phyloP scores from a whole-genome alignment of 2,888 invertebrate genomes.

The Rhodophaea formosa region DNA sequence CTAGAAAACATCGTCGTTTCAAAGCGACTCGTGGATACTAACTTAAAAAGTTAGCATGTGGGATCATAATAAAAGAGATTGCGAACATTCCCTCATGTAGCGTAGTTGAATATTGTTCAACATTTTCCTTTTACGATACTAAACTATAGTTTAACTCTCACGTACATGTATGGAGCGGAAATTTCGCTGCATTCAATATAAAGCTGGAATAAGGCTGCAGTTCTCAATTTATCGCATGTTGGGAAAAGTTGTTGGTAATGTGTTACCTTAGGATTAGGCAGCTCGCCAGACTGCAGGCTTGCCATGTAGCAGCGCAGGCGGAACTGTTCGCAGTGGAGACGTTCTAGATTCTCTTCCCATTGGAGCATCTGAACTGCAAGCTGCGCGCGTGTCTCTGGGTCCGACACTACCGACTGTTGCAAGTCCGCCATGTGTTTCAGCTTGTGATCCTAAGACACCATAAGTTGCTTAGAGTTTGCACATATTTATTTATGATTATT shows the following conservation, averaged over 20 bases:
- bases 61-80: slow-evolving; percentile 9
- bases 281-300: slow-evolving; percentile 95
- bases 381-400: slow-evolving; percentile 94
- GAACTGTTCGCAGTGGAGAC: slow-evolving; percentile 98
- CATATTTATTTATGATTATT: too few relatives aligned
- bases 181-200: slow-evolving; percentile 12
- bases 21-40: slow-evolving; percentile 1
- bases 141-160: slow-evolving; percentile 9
- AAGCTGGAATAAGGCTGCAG: neutral
- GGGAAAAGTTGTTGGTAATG: slow-evolving; percentile 3
- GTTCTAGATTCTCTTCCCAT: slow-evolving; percentile 98
- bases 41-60: slow-evolving; percentile 10
- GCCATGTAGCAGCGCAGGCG: slow-evolving; percentile 98
- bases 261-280: slow-evolving; percentile 97
- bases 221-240: slow-evolving; percentile 11
- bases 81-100: neutral
- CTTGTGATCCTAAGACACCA: slow-evolving; percentile 49
- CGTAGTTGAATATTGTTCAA: slow-evolving; percentile 1
- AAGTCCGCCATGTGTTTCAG: slow-evolving; percentile 99
- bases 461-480: neutral
- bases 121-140: slow-evolving; percentile 10
- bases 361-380: slow-evolving; percentile 95
- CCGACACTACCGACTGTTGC: slow-evolving; percentile 97
- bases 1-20: slow-evolving; percentile 10
- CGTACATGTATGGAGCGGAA: slow-evolving; percentile 12